Base-by-base conservation (phyloP, 2,797 vertebrate species). In the Pangasius mekongensis region DNA sequence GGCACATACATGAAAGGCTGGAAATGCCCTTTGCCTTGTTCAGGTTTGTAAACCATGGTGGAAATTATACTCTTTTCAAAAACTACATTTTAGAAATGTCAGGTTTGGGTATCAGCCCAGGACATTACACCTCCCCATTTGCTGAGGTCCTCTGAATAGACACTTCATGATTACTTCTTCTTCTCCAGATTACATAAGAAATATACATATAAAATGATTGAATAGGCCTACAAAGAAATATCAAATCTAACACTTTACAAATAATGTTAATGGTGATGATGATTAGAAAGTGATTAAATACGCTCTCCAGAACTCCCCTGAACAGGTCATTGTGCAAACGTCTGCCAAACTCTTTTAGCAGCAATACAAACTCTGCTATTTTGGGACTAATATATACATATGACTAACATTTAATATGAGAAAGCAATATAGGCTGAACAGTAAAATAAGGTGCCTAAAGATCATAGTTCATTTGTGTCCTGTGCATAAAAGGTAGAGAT, bases 11-110 rank as follows among this genome's bases (percentile, higher is more conserved):
- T 86, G 14, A 62, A 58, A 33, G 77, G 16, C 85, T 27, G 7
- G 3, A 22, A n/a, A 52, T 88, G 83, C 87, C n/a, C 64, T 69
- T 85, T 43, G 27, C 16, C 47, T 87, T 76, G 58, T 77, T 78
- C 24, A 11, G 22, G 13, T 85, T 85, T 47, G 33, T 62, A 78
- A 85, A 52, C 58, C 49, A 1, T 33, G 64, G 3, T 20, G 16
- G 78, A 69, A 73, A 85, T 52, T 14, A 27, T 85, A 24, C 54
- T 43, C 30, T 49, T 27, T 80, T 80, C 24, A 20, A 81, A 60
- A 85, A 30, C 27, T 0, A 1, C 36, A 69, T 64, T 81, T 49
- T 54, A 71, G 22, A 81, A 71, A 27, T 83, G 33, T 85, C 24
- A 20, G 22, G 52, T 49, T 47, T 58, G 6, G 1, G 1, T 49